phyloP scores from a whole-genome alignment of 2,797 vertebrate species.

The Heterohyrax brucei region DNA sequence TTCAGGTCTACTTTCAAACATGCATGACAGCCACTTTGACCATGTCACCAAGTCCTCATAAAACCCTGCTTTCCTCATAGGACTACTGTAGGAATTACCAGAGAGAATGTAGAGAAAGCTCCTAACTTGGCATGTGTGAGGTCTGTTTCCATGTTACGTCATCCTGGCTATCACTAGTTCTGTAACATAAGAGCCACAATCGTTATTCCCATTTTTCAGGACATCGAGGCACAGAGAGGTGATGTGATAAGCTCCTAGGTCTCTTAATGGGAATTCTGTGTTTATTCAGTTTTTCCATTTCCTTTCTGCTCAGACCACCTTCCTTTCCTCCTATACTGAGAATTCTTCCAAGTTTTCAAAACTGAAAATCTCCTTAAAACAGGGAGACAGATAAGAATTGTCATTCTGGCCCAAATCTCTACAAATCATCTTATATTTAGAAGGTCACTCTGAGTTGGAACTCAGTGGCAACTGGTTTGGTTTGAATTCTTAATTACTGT shows the following conservation, averaged over 20 bases:
- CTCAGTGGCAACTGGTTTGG: too few relatives aligned
- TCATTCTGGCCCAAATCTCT: not conserved
- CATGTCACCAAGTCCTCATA: not conserved
- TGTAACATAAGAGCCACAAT: too few relatives aligned
- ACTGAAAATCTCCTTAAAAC: slow-evolving; percentile 9
- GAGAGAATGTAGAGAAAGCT: not conserved
- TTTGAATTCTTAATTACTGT: not conserved
- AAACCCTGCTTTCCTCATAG: not conserved
- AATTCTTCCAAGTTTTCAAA: not conserved
- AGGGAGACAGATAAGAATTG: not conserved
- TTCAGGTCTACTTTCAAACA: not conserved
- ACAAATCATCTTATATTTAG: not conserved
- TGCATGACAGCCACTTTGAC: not conserved
- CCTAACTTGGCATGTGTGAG: not conserved
- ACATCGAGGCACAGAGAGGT: not conserved
- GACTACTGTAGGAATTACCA: not conserved
- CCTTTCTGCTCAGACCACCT: not conserved
- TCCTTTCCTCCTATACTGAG: not conserved
- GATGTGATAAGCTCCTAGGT: accelerated
- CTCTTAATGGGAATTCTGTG: not conserved
- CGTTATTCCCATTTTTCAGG: not conserved
- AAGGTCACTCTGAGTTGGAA: too few relatives aligned
- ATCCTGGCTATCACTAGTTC: not conserved
- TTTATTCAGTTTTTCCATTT: not conserved
- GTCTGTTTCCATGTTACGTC: not conserved